A percentile compares a stretch with the other conserved stretches of the same genome.
Conservation (phyloP, 1,140 invertebrate species). For the Drosophila biarmipes region DNA sequence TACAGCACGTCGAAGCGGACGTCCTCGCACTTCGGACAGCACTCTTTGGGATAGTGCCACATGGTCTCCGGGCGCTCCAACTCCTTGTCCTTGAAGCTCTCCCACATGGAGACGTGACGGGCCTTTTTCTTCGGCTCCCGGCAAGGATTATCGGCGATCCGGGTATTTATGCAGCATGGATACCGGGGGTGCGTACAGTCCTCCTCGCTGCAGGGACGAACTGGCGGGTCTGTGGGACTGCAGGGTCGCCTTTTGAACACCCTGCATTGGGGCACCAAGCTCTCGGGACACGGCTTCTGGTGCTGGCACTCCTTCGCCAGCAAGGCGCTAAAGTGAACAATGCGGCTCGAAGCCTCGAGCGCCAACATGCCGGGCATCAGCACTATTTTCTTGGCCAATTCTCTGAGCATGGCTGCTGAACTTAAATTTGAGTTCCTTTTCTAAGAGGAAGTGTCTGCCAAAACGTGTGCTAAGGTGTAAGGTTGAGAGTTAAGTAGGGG, state of each 20-base stretch:
- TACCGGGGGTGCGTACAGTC: slow-evolving; percentile 1
- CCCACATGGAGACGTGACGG: slow-evolving; percentile 41
- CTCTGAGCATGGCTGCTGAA: slow-evolving; percentile 7
- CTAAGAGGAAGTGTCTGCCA: not conserved
- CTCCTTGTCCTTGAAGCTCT: not conserved
- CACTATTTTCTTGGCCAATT: not conserved
- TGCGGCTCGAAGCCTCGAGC: not conserved
- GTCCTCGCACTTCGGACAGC: slow-evolving; percentile 36
- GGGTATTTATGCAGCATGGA: slow-evolving; percentile 11
- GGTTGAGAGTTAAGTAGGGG: not conserved
- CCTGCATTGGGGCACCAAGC: not conserved
- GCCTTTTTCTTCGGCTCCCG: not conserved
- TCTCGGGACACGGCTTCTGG: not conserved
- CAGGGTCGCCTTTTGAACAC: not conserved
- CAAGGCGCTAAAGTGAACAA: not conserved
- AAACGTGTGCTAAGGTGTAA: not conserved
- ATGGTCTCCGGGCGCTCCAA: not conserved
- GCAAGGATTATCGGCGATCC: slow-evolving; percentile 6
- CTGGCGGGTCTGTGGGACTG: slow-evolving; percentile 13
- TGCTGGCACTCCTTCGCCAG: not conserved
- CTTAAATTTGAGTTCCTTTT: slow-evolving; percentile 18
- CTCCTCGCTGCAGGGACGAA: slow-evolving; percentile 16
- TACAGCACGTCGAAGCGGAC: slow-evolving; percentile 56
- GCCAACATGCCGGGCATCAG: not conserved
- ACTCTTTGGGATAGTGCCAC: slow-evolving; percentile 42